phyloP scores from a whole-genome alignment of 2,797 vertebrate species.

The Apogon talboti region DNA sequence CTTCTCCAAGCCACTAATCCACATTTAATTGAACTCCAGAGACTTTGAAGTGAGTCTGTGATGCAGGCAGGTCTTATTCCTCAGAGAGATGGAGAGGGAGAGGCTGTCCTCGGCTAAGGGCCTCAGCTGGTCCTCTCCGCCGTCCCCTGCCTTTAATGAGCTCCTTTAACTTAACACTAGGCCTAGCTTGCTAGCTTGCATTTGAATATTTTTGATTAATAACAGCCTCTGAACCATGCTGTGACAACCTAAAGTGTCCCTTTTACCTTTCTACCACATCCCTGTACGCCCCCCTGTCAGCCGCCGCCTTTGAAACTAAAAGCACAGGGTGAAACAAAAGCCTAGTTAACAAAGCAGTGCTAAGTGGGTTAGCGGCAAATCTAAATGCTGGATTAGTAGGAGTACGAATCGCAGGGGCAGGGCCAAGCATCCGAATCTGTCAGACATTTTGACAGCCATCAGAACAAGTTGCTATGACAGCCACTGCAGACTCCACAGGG shows the following conservation, averaged over 20 bases:
- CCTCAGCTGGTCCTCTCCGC: conserved; percentile 84
- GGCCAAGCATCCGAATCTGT: conserved; percentile 82
- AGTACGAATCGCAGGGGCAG: conserved; percentile 79
- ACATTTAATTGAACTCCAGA: conserved; percentile 99
- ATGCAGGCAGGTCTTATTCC: conserved; percentile 86
- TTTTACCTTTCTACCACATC: conserved; percentile 56
- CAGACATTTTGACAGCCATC: conserved; percentile 82
- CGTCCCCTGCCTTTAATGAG: conserved; percentile 84
- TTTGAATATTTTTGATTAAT: conserved; percentile 85
- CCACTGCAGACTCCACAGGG: conserved; percentile 72
- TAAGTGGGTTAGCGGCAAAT: conserved; percentile 76
- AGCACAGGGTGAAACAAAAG: conserved; percentile 71
- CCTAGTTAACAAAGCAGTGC: conserved; percentile 69
- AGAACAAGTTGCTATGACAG: conserved; percentile 88
- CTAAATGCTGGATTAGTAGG: conserved; percentile 86
- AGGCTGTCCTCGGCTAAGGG: conserved; percentile 73
- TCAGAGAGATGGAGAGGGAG: conserved; percentile 59
- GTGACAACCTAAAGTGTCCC: conserved; percentile 65
- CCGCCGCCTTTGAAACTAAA: conserved; percentile 47
- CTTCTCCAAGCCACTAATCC: conserved; percentile 91
- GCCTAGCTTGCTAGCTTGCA: conserved; percentile 48
- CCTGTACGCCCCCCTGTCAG: conserved; percentile 60
- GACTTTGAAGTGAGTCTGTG: conserved; percentile 94
- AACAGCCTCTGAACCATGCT: conserved; percentile 50
- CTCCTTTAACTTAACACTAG: conserved; percentile 67